These are phyloP conservation scores for Girardinichthys multiradiatus DNA, from an alignment of 2,113 vertebrate species.

Conservation along the genomic window DNA sequence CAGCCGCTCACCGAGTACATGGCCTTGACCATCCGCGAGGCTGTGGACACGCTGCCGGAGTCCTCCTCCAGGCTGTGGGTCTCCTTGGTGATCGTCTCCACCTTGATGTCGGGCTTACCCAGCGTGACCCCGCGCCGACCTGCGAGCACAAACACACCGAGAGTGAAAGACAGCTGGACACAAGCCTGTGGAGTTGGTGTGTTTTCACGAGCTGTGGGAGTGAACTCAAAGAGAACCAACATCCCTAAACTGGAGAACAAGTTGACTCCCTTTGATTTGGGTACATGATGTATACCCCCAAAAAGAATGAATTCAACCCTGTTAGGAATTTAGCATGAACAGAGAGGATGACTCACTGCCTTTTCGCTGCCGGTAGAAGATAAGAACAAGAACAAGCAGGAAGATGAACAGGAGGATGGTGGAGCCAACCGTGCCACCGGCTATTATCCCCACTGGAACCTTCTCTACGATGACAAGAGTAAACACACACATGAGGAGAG, in stretches of 20 bases:
- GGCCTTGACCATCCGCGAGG: constrained; percentile 96
- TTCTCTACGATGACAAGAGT: constrained; percentile 80
- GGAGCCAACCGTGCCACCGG: constrained; percentile 85
- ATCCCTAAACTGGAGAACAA: constrained; percentile 16
- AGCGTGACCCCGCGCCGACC: constrained; percentile 95
- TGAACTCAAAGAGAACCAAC: constrained; percentile 20
- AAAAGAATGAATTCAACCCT: not conserved
- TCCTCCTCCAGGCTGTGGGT: constrained; percentile 94
- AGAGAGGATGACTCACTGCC: constrained; percentile 87
- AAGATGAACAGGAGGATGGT: constrained; percentile 86
- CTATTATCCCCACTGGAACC: constrained; percentile 90
- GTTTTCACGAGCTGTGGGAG: constrained; percentile 36
- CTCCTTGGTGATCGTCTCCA: constrained; percentile 97
- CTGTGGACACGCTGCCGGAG: constrained; percentile 90
- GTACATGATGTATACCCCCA: not conserved
- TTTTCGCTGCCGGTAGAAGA: constrained; percentile 96
- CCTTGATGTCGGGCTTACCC: constrained; percentile 96
- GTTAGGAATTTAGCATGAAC: constrained; percentile 9
- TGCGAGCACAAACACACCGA: constrained; percentile 69
- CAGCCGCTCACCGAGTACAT: constrained; percentile 92
- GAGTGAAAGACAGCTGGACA: constrained; percentile 55
- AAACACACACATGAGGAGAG: not conserved
- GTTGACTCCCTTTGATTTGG: constrained; percentile 2
- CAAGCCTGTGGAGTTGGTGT: not conserved
- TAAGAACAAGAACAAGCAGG: constrained; percentile 84